Evolutionary conservation across 2,888 invertebrate genomes (phyloP).

Genomic region (Catocala sponsa): DNA sequence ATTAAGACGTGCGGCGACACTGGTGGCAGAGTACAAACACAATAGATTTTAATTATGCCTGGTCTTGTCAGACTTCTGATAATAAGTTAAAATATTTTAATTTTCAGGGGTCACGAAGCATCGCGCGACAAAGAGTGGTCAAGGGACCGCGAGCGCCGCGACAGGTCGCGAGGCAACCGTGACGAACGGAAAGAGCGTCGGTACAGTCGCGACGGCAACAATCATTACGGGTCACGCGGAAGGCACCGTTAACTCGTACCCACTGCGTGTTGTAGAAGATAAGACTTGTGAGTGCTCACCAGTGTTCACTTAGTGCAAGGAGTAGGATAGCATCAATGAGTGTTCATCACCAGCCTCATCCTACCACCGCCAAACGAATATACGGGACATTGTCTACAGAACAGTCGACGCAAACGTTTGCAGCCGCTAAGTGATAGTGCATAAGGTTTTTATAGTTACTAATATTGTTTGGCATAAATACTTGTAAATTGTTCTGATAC

Average conservation of each 20-base stretch:
- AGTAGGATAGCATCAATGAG: conserved; percentile 1
- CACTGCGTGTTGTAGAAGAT: neutral
- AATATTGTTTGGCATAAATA: conserved; percentile 22
- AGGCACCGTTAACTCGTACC: conserved; percentile 69
- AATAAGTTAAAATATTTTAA: no score
- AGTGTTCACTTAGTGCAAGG: conserved; percentile 13
- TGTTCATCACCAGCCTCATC: neutral
- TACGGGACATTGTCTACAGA: neutral
- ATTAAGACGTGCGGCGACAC: no score
- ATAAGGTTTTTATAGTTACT: conserved; percentile 31
- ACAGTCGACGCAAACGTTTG: conserved; percentile 17
- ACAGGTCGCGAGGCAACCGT: conserved; percentile 68
- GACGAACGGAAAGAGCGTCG: conserved; percentile 77
- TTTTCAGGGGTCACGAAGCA: conserved; percentile 43
- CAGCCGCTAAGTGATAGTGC: conserved; percentile 34
- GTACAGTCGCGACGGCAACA: conserved; percentile 77
- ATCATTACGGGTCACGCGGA: conserved; percentile 72
- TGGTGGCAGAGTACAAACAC: no score
- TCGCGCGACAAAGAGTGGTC: conserved; percentile 73
- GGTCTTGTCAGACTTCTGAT: no score
- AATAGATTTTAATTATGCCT: no score
- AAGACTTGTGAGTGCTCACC: conserved; percentile 7
- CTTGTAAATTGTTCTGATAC: conserved; percentile 21
- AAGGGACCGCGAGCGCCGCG: conserved; percentile 77
- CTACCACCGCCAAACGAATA: neutral